A percentile compares a stretch with the other conserved stretches of the same genome.
These are phyloP conservation scores for Spheniscus humboldti DNA, from an alignment of 2,797 vertebrate species.

Conservation along the genomic window DNA sequence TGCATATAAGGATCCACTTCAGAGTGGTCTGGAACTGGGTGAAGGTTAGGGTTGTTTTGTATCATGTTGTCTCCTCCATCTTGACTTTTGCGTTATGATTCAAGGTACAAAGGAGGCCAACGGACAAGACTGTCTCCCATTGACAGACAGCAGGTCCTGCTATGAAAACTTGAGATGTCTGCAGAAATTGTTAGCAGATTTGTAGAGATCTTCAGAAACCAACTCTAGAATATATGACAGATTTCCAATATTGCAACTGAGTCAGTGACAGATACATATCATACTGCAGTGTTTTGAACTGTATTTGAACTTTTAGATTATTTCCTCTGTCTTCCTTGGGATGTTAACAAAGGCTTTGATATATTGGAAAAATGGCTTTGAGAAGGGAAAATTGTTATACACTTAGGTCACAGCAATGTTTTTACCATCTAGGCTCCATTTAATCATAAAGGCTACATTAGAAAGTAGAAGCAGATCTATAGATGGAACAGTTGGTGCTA, in stretches of 20 bases:
- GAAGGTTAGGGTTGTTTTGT: not conserved
- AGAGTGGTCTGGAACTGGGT: not conserved
- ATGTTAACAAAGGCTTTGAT: not conserved
- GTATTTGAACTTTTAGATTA: not conserved
- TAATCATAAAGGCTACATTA: not conserved
- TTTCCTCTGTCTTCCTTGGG: not conserved
- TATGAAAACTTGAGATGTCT: not conserved
- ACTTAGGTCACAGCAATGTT: accelerated
- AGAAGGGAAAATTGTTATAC: not conserved
- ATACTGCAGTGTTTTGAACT: not conserved
- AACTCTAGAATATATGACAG: not conserved
- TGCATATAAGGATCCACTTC: not conserved
- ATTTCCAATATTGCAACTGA: not conserved
- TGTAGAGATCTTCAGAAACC: not conserved
- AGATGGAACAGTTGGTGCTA: not conserved
- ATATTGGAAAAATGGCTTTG: not conserved
- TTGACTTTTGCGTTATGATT: not conserved
- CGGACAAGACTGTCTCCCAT: not conserved
- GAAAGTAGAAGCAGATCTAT: not conserved
- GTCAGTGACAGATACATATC: not conserved
- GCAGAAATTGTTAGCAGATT: not conserved
- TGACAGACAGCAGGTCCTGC: not conserved
- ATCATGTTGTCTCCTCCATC: not conserved
- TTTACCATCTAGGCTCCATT: not conserved
- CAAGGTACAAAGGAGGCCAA: not conserved